Percentiles rank a stretch among this genome's conserved stretches.
phyloP scores from a whole-genome alignment of 2,888 invertebrate genomes.

The Pecten maximus region DNA sequence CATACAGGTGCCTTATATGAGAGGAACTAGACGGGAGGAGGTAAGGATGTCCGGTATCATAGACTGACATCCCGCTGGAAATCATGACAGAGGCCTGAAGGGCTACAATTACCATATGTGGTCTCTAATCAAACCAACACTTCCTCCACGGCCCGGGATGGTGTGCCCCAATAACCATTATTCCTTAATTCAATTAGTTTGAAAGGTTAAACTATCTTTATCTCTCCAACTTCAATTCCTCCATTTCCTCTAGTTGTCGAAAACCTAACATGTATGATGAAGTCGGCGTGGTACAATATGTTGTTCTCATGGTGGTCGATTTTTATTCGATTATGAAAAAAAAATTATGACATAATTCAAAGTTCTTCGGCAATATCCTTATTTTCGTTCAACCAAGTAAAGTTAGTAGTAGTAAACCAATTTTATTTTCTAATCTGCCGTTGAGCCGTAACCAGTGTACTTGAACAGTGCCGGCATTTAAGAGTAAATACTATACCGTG shows the following conservation, averaged over 20 bases:
- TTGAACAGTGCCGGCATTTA: neutral
- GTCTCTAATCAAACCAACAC: slow-evolving; percentile 27
- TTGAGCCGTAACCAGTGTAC: neutral
- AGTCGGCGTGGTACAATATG: neutral
- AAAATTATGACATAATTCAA: neutral
- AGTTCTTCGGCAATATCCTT: neutral
- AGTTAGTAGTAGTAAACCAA: neutral
- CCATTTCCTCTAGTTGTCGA: neutral
- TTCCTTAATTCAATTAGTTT: slow-evolving; percentile 33
- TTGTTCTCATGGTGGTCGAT: neutral
- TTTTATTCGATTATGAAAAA: neutral
- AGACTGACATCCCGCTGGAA: neutral
- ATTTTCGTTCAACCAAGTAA: neutral
- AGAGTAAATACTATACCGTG: neutral
- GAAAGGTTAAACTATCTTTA: slow-evolving; percentile 15
- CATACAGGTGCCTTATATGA: slow-evolving; percentile 1
- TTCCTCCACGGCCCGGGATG: neutral
- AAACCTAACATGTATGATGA: neutral
- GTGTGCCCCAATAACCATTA: slow-evolving; percentile 18
- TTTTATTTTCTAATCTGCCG: neutral
- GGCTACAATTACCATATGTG: slow-evolving; percentile 26
- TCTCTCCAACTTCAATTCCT: neutral
- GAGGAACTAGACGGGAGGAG: neutral
- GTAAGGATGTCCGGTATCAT: neutral
- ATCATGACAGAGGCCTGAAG: neutral